These are phyloP conservation scores for Muscidifurax raptorellus DNA, from an alignment of 1,140 invertebrate genomes.

Conservation along the genomic window DNA sequence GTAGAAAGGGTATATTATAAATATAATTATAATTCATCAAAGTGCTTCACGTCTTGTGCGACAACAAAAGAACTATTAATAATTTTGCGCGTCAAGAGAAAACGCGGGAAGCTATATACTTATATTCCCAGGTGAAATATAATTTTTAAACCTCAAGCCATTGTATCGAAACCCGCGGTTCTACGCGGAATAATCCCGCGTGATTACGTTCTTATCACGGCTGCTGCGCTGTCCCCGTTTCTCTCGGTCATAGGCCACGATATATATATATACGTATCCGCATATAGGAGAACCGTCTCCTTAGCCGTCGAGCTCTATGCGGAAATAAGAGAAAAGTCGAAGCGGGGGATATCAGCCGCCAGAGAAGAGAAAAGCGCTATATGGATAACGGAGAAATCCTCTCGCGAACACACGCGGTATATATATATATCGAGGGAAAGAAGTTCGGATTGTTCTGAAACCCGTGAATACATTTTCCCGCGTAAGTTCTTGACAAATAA, in stretches of 20 bases:
- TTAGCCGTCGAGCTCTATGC: not conserved
- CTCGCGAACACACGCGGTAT: not conserved
- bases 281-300: not conserved
- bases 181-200: not conserved
- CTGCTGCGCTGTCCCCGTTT: not conserved
- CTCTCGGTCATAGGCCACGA: not conserved
- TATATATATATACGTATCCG: not conserved
- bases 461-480: no score
- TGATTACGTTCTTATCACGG: constrained; percentile 1
- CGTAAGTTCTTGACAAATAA: no score
- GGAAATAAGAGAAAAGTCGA: not conserved
- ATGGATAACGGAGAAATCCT: not conserved
- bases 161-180: not conserved
- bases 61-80: no score
- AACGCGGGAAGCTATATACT: no score
- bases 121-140: no score
- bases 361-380: not conserved
- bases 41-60: no score
- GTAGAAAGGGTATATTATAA: no score
- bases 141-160: not conserved
- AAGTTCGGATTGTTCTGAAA: no score
- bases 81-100: no score
- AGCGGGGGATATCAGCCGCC: not conserved
- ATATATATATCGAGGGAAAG: no score
- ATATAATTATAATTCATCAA: no score